Conservation (phyloP, 2,113 vertebrate species). For the Lepus timidus region DNA sequence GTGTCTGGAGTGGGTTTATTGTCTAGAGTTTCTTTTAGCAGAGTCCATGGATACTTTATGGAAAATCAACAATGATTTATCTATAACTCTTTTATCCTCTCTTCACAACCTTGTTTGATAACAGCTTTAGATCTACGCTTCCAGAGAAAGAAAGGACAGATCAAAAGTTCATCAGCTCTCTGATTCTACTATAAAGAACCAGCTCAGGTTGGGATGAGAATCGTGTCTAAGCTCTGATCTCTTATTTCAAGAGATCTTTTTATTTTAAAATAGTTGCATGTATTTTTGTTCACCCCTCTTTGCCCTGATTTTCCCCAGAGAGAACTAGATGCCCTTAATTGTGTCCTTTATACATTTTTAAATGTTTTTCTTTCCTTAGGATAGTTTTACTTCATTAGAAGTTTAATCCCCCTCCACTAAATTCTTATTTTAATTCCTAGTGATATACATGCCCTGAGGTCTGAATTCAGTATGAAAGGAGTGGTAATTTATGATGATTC, state of each 20-base stretch:
- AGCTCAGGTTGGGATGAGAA: constrained; percentile 49
- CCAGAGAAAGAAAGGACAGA: constrained; percentile 65
- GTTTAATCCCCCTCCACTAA: not conserved
- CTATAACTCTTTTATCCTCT: constrained; percentile 57
- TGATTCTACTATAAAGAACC: constrained; percentile 72
- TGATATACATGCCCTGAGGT: not conserved
- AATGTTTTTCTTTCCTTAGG: constrained; percentile 32
- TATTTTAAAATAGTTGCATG: constrained; percentile 62
- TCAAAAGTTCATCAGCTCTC: constrained; percentile 73
- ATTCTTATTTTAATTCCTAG: constrained; percentile 44
- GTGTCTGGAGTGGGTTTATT: not conserved
- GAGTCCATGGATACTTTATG: constrained; percentile 48
- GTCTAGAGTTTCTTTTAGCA: constrained; percentile 14
- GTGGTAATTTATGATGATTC: not conserved
- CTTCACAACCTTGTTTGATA: constrained; percentile 65
- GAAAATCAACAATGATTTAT: constrained; percentile 71
- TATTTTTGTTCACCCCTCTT: not conserved
- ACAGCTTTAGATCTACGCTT: constrained; percentile 68
- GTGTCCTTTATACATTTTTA: constrained; percentile 2
- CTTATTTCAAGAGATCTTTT: constrained; percentile 63
- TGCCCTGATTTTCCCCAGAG: not conserved
- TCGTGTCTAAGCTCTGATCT: constrained; percentile 68
- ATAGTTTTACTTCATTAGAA: not conserved
- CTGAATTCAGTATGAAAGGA: constrained; percentile 14
- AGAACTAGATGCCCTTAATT: constrained; percentile 3